Percentiles rank a stretch among this genome's conserved stretches.
phyloP scores from a whole-genome alignment of 2,888 invertebrate species.

The Oscheius sp. region DNA sequence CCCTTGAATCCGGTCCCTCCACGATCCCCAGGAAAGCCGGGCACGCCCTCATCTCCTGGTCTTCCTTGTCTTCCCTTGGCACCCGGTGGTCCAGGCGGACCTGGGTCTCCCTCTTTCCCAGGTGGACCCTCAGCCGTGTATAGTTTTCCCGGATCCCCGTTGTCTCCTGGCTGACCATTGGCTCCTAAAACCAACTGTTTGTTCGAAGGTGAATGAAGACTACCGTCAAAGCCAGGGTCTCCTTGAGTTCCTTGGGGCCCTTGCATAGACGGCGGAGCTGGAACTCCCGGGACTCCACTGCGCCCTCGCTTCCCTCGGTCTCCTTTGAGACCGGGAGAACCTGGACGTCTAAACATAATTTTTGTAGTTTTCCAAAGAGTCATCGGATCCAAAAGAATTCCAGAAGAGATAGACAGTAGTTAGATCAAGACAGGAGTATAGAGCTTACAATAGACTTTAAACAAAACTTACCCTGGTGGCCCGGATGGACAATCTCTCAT shows the following conservation, averaged over 20 bases:
- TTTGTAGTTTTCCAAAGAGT: not conserved
- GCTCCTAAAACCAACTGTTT: slow-evolving; percentile 27
- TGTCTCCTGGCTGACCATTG: slow-evolving; percentile 43
- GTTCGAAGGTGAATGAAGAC: not conserved
- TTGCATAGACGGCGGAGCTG: slow-evolving; percentile 47
- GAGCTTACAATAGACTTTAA: too few species aligned
- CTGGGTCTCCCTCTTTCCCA: slow-evolving; percentile 52
- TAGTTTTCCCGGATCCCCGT: slow-evolving; percentile 52
- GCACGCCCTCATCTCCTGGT: slow-evolving; percentile 48
- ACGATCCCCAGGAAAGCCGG: slow-evolving; percentile 39
- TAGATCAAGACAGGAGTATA: not conserved
- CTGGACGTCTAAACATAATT: slow-evolving; percentile 37
- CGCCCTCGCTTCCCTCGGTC: slow-evolving; percentile 47
- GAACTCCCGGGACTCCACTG: slow-evolving; percentile 42
- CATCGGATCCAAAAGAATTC: not conserved
- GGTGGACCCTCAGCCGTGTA: slow-evolving; percentile 54
- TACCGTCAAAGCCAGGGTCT: slow-evolving; percentile 48
- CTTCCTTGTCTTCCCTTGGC: slow-evolving; percentile 48
- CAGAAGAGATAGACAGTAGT: not conserved
- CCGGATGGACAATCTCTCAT: slow-evolving; percentile 53
- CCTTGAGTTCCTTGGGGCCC: slow-evolving; percentile 48
- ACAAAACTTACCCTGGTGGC: slow-evolving; percentile 40
- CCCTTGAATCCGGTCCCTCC: slow-evolving; percentile 52
- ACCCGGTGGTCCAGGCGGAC: slow-evolving; percentile 50
- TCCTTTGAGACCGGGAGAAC: slow-evolving; percentile 45